Evolutionary conservation across 2,113 vertebrate genomes (phyloP).

Genomic region (Dromaius novaehollandiae): DNA sequence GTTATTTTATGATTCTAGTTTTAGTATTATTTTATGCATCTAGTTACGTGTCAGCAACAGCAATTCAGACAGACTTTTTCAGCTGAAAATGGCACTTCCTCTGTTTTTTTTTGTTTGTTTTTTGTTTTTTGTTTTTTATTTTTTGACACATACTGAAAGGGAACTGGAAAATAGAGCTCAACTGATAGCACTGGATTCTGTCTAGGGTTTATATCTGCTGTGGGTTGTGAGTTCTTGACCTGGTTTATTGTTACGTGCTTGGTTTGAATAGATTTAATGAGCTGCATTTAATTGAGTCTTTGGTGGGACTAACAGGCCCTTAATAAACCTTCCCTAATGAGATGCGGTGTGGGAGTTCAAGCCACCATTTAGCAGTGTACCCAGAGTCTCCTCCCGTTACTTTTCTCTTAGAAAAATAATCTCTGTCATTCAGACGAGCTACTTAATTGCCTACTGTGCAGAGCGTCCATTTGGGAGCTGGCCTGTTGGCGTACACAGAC

Average conservation of each 20-base stretch:
- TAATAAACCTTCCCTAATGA: slow-evolving; percentile 55
- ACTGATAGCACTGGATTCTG: not conserved
- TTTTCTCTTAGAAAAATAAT: slow-evolving; percentile 26
- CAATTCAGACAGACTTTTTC: not conserved
- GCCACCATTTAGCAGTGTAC: not conserved
- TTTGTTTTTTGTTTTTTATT: no score
- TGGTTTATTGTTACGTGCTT: not conserved
- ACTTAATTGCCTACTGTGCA: not conserved
- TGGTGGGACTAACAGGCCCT: not conserved
- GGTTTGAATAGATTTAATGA: not conserved
- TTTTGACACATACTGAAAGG: not conserved
- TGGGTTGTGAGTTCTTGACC: not conserved
- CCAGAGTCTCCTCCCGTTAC: not conserved
- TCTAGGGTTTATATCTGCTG: not conserved
- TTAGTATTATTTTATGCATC: not conserved
- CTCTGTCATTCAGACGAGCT: not conserved
- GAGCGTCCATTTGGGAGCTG: slow-evolving; percentile 25
- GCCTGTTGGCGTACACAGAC: not conserved
- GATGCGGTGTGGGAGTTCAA: not conserved
- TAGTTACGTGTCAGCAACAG: not conserved
- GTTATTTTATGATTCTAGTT: not conserved
- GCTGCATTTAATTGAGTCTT: slow-evolving; percentile 35
- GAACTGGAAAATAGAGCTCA: not conserved
- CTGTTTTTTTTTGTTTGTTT: rapidly evolving
- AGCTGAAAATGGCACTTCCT: not conserved